Evolutionary conservation across 1,140 invertebrate species (phyloP).

Genomic region (Ericerus pela): DNA sequence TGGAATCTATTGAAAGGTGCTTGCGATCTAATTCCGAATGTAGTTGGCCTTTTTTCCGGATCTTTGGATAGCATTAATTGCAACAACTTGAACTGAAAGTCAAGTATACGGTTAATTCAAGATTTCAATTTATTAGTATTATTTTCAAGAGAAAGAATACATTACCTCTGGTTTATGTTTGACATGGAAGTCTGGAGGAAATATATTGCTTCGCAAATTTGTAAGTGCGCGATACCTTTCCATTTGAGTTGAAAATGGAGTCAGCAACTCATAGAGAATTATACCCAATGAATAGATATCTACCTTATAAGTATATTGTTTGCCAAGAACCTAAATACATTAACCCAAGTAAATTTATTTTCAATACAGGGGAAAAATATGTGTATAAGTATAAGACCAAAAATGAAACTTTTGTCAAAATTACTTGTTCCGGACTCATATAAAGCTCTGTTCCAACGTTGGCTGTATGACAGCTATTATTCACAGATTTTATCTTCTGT

Average conservation of each 20-base stretch:
- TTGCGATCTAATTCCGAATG: slow-evolving; percentile 46
- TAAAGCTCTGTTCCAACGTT: slow-evolving; percentile 81
- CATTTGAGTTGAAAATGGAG: slow-evolving; percentile 78
- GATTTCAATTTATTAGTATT: slow-evolving; percentile 6
- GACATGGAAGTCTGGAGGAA: slow-evolving; percentile 49
- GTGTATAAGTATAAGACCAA: no score
- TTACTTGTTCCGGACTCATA: slow-evolving; percentile 90
- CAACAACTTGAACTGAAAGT: slow-evolving; percentile 51
- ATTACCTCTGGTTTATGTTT: slow-evolving; percentile 53
- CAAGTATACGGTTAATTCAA: slow-evolving; percentile 18
- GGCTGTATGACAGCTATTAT: slow-evolving; percentile 40
- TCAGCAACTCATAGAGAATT: slow-evolving; percentile 82
- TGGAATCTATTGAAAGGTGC: slow-evolving; percentile 32
- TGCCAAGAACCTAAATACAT: slow-evolving; percentile 40
- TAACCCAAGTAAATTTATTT: slow-evolving; percentile 3
- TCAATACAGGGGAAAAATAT: background rate
- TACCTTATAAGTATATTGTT: slow-evolving; percentile 80
- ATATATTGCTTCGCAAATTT: slow-evolving; percentile 45
- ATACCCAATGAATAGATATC: slow-evolving; percentile 92
- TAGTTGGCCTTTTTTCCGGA: slow-evolving; percentile 57
- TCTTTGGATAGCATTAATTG: slow-evolving; percentile 57
- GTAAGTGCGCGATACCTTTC: slow-evolving; percentile 55
- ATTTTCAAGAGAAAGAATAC: background rate
- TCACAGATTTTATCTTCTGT: slow-evolving; percentile 20
- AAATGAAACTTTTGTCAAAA: background rate